Conservation (phyloP, 1,140 invertebrate species). For the Diorhabda carinulata region DNA sequence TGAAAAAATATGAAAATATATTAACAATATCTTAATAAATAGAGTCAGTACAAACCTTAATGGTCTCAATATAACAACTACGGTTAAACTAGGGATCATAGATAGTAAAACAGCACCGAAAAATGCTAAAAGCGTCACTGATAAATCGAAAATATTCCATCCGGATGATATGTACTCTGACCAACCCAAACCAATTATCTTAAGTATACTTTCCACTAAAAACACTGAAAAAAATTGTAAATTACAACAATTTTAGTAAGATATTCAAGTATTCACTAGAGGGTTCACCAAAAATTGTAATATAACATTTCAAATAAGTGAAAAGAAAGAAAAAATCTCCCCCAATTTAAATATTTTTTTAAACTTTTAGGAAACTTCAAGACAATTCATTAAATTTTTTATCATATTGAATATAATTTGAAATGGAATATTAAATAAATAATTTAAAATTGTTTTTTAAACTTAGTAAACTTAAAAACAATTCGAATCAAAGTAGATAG, state of each 20-base stretch:
- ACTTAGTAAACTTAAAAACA: neutral
- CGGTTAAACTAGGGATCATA: slow-evolving; percentile 64
- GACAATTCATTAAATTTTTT: neutral
- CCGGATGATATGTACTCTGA: slow-evolving; percentile 71
- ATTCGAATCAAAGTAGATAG: neutral
- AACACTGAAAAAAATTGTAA: slow-evolving; percentile 59
- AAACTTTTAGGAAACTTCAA: too few relatives aligned
- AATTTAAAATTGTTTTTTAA: neutral
- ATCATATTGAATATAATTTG: neutral
- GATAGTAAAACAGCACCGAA: slow-evolving; percentile 63
- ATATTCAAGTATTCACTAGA: too few relatives aligned
- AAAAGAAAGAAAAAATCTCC: too few relatives aligned
- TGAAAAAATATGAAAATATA: slow-evolving; percentile 34
- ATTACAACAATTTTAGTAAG: too few relatives aligned
- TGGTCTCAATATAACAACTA: slow-evolving; percentile 71
- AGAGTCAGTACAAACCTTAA: slow-evolving; percentile 42
- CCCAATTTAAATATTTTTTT: too few relatives aligned
- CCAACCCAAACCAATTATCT: slow-evolving; percentile 71
- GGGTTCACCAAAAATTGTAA: too few relatives aligned
- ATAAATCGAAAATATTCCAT: slow-evolving; percentile 85
- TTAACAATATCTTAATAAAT: slow-evolving; percentile 4
- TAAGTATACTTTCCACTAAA: slow-evolving; percentile 67
- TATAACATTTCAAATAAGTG: too few relatives aligned
- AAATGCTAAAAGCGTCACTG: slow-evolving; percentile 66
- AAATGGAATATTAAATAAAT: neutral